Evolutionary conservation across 2,888 invertebrate species (phyloP).

Genomic region (Dorcus hopei): DNA sequence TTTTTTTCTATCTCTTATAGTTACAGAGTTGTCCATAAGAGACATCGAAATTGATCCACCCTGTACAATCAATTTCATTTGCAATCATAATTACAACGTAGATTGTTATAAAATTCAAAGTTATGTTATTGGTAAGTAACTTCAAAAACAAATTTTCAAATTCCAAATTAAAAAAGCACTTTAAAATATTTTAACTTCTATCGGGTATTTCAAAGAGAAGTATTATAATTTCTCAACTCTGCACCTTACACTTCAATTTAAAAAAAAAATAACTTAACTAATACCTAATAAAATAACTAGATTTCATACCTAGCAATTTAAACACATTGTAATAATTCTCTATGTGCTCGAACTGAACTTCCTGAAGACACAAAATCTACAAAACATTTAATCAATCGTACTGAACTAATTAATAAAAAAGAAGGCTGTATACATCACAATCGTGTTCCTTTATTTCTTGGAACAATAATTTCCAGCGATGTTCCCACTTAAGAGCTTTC

Average conservation of each 20-base stretch:
- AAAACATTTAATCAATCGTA: conserved; percentile 35
- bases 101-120: no score
- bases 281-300: neutral
- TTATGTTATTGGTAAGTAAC: no score
- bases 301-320: conserved; percentile 42
- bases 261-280: neutral
- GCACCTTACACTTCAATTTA: neutral
- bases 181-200: no score
- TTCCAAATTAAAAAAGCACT: no score
- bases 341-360: conserved; percentile 68
- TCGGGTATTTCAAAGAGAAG: no score
- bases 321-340: conserved; percentile 56
- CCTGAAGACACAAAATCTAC: conserved; percentile 84
- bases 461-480: conserved; percentile 57
- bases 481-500: conserved; percentile 65
- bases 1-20: no score
- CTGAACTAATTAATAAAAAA: conserved; percentile 7
- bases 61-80: no score
- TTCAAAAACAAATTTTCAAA: no score
- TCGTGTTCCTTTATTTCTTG: conserved; percentile 56
- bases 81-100: no score
- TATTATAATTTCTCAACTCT: no score
- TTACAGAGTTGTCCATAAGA: no score
- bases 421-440: conserved; percentile 56
- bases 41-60: no score